These are phyloP conservation scores for Idaea straminata DNA, from an alignment of 2,888 invertebrate genomes.

Conservation along the genomic window DNA sequence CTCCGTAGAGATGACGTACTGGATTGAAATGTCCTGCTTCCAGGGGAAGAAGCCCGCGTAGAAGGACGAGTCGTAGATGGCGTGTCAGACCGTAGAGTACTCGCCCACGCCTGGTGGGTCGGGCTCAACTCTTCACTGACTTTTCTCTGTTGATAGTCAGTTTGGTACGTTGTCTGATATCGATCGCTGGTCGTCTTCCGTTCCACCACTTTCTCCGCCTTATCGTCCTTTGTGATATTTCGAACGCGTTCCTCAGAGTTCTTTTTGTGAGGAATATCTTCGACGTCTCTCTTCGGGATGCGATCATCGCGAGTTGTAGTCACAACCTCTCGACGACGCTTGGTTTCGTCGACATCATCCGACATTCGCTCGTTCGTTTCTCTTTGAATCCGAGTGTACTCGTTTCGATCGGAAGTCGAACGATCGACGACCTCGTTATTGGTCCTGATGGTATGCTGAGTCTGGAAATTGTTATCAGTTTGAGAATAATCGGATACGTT, in stretches of 20 bases:
- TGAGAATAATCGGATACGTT: constrained; percentile 30
- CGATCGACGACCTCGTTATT: constrained; percentile 32
- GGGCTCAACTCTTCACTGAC: constrained; percentile 85
- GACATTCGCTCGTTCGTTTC: constrained; percentile 25
- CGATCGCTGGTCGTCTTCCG: constrained; percentile 61
- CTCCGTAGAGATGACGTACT: constrained; percentile 78
- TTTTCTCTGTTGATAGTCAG: constrained; percentile 77
- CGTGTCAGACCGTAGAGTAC: constrained; percentile 84
- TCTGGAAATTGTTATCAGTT: constrained; percentile 29
- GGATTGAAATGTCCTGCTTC: constrained; percentile 73
- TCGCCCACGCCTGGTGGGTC: constrained; percentile 88
- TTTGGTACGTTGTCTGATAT: constrained; percentile 82
- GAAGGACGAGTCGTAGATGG: constrained; percentile 75
- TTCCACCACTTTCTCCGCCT: constrained; percentile 49
- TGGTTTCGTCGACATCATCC: constrained; percentile 37
- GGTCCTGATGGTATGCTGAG: constrained; percentile 15
- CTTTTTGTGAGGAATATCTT: constrained; percentile 35
- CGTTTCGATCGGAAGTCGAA: constrained; percentile 28
- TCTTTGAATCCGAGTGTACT: constrained; percentile 26
- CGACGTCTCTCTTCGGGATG: constrained; percentile 29
- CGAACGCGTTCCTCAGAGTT: constrained; percentile 36
- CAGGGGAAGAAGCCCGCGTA: constrained; percentile 78
- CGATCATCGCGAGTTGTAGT: constrained; percentile 29
- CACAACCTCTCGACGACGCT: constrained; percentile 31
- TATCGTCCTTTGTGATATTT: constrained; percentile 42